A percentile compares a stretch with the other conserved stretches of the same genome.
Evolutionary conservation across 2,113 vertebrate genomes (phyloP).

Genomic region (Sapayoa aenigma): DNA sequence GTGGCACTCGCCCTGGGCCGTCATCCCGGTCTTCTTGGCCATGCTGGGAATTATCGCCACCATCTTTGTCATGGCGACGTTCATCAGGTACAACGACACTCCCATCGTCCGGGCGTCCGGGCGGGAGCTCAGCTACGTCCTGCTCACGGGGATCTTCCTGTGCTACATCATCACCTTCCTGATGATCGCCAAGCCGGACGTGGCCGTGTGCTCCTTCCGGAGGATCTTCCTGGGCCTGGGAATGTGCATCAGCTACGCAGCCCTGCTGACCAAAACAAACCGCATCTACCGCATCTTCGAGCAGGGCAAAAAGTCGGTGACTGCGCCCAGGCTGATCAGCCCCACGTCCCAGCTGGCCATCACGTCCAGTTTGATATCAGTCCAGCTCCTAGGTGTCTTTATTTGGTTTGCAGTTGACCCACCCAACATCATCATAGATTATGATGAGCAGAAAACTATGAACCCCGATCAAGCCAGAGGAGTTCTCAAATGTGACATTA

Average conservation of each 20-base stretch:
- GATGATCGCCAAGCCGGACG: constrained; percentile 93
- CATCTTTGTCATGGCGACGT: constrained; percentile 91
- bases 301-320: constrained; percentile 93
- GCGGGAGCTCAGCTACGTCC: constrained; percentile 92
- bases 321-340: constrained; percentile 90
- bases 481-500: constrained; percentile 95
- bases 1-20: constrained; percentile 94
- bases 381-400: constrained; percentile 92
- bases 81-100: constrained; percentile 92
- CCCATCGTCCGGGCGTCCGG: constrained; percentile 93
- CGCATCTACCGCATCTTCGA: constrained; percentile 96
- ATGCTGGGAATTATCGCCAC: constrained; percentile 94
- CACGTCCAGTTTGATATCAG: constrained; percentile 89
- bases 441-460: constrained; percentile 91
- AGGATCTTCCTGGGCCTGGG: constrained; percentile 91
- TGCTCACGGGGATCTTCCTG: constrained; percentile 91
- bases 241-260: constrained; percentile 96
- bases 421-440: constrained; percentile 92
- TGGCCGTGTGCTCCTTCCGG: constrained; percentile 90
- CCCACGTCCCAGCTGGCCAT: constrained; percentile 93
- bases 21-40: constrained; percentile 91
- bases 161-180: constrained; percentile 97
- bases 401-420: constrained; percentile 94
- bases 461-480: constrained; percentile 87
- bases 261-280: constrained; percentile 94